Evolutionary conservation across 92 coral and sea anemone species (phyloP).

Genomic region (Zoanthus sociatus): DNA sequence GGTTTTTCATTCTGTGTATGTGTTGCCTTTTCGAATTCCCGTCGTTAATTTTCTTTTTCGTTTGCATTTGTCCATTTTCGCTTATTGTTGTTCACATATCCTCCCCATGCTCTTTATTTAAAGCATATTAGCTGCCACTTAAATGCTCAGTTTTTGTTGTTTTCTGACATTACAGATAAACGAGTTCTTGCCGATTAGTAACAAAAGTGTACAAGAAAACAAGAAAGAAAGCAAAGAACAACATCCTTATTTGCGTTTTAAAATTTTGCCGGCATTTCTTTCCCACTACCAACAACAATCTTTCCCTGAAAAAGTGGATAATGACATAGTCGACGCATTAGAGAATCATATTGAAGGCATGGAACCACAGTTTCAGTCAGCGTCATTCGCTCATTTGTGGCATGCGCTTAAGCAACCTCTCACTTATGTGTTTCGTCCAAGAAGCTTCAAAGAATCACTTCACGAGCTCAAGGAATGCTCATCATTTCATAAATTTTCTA

Average conservation of each 20-base stretch:
- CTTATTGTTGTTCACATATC: no score
- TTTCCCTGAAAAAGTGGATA: conserved; percentile 63
- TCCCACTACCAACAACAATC: conserved; percentile 66
- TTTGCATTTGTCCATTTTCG: no score
- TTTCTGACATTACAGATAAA: neutral
- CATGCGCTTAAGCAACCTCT: conserved; percentile 76
- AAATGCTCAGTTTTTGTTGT: neutral
- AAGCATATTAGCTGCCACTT: neutral
- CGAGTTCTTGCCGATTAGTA: neutral
- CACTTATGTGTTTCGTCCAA: conserved; percentile 73
- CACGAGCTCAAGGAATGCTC: conserved; percentile 64
- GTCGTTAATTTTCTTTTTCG: no score
- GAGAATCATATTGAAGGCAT: conserved; percentile 85
- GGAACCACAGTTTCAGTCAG: conserved; percentile 91
- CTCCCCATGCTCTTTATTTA: no score
- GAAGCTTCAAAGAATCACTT: conserved; percentile 45
- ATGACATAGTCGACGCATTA: conserved; percentile 61
- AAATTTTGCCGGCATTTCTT: conserved; percentile 49
- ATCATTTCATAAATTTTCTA: conserved; percentile 44
- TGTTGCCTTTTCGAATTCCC: no score
- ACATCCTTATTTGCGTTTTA: neutral
- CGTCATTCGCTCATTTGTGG: conserved; percentile 85
- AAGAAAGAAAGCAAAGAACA: neutral
- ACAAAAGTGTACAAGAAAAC: conserved; percentile 4
- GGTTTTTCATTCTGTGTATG: no score